These are phyloP conservation scores for Apodemia duryi DNA, from an alignment of 2,888 invertebrate species.

Conservation along the genomic window DNA sequence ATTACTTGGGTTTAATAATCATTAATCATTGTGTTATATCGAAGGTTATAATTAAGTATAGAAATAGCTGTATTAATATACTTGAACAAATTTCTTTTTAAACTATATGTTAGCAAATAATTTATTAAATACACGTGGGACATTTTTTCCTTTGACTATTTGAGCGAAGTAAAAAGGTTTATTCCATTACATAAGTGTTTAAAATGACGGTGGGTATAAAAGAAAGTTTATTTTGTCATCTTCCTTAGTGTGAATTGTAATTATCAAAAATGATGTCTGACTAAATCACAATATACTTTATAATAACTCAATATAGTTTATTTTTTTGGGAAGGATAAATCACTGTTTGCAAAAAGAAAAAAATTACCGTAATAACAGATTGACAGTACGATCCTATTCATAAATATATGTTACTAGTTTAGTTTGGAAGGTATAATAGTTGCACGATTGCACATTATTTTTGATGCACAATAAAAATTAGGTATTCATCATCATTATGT, in stretches of 20 bases:
- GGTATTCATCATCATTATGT: background rate
- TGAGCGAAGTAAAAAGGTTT: background rate
- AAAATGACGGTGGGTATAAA: background rate
- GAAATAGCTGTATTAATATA: slow-evolving; percentile 1
- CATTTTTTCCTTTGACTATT: background rate
- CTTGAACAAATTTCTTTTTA: slow-evolving; percentile 2
- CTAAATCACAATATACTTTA: too few relatives aligned
- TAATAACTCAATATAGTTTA: too few relatives aligned
- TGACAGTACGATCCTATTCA: background rate
- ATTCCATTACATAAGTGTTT: background rate
- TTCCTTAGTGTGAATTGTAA: background rate
- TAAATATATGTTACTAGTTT: background rate
- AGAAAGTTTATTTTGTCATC: background rate
- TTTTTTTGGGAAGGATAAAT: background rate
- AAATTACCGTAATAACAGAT: background rate
- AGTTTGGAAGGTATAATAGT: background rate
- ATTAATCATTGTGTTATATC: slow-evolving; percentile 5
- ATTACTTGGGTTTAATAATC: background rate
- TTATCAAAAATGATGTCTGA: too few relatives aligned
- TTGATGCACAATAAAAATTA: background rate
- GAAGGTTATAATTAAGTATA: slow-evolving; percentile 10
- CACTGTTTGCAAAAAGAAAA: too few relatives aligned
- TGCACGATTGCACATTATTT: background rate
- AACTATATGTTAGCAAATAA: background rate
- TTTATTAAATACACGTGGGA: background rate